Base-by-base conservation (phyloP, 1,140 invertebrate species). In the Rhagoletis zephyria region DNA sequence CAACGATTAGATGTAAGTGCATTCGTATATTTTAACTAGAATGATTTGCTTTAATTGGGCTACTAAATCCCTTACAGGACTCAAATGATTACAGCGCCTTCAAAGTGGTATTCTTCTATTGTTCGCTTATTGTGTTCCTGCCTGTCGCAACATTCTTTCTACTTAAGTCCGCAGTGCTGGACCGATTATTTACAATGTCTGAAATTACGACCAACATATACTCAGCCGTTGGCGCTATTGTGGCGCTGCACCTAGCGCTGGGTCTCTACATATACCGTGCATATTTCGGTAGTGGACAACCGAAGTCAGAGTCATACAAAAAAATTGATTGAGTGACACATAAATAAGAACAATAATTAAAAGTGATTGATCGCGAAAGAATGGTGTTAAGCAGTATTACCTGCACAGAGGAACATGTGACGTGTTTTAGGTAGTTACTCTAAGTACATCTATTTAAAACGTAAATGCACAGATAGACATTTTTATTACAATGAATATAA, bases 221-320 rank as follows among this genome's bases (percentile, higher is more conserved):
- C 90, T 95, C 96, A 16, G 96, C 96, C 65, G 94, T 96, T 40
- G 94, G 95, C 86, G 95, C 96, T 4, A 94, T 97, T 9, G 89
- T 96, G 2, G 94, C 96, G 14, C 92, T 97, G 63, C 96, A 97
- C 90, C 89, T 96, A 65, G 96, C 96, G 9, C 89, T 97, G 61
- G 96, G 95, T n/a, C 92, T 96, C 45, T 97, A 96, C 90, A 96
- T 97, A 91, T 96, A 96, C 89, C 94, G 94, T 89, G 96, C 96
- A 1, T 97, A 96, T 90, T 96, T 94, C 89, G 95, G 95, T n/a
- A 90, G 87, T 2, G 12, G 42, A 10, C 63, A 16, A 12, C 64
- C 19, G 0, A 45, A n/a, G 48, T 3, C 63, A 42, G 85, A 59
- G 14, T 19, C 63, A 87, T 64, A 63, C 30, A 85, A 85, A 85